Base-by-base conservation (phyloP, 2,888 invertebrate genomes). In the Lasioglossum figueresi region DNA sequence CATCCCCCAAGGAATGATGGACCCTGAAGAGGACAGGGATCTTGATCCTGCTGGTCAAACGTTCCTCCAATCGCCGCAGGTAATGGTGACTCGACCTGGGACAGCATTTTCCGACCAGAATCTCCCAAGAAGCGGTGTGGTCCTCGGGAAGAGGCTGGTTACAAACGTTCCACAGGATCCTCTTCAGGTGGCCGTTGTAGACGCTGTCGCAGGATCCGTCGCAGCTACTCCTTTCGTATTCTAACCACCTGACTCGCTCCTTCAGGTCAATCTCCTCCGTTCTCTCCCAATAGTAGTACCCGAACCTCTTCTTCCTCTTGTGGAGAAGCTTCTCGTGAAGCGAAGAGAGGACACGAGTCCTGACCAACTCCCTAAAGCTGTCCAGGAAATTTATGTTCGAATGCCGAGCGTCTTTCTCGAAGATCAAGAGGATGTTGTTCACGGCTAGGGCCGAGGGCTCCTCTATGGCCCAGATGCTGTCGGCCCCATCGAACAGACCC, bases 1-100 rank as follows among this genome's bases (percentile, higher is more conserved):
- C 96, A 89, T 96, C 96, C 1, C 96, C 96, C 1, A 96, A 91
- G 8, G 96, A 95, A 92, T 96, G 96, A 91, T 96, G 96, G 78
- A 96, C 94, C 83, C 96, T 95, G 87, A 96, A 95, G 80, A 96
- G 91, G 52, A 96, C 93, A 2, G 96, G 96, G 70, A 93, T 95
- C 93, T 82, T 94, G 89, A 48, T 92, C 89, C 83, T 89, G 86
- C 83, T 88, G 76, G 34, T 89, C 72, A 68, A 48, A 14, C 72
- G 73, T 81, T 91, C 91, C 91, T 87, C 89, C 91, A 74, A 80
- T 79, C 79, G 93, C 84, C 86, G 81, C 16, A 91, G 76, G 34
- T 81, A 76, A 72, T 79, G 84, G 31, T 79, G 83, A 19, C 86
- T 89, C 23, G 88, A 83, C 37, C 82, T 87, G 2, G 87, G 40